Conservation (phyloP, 2,888 invertebrate species). For the Thecophora atra region DNA sequence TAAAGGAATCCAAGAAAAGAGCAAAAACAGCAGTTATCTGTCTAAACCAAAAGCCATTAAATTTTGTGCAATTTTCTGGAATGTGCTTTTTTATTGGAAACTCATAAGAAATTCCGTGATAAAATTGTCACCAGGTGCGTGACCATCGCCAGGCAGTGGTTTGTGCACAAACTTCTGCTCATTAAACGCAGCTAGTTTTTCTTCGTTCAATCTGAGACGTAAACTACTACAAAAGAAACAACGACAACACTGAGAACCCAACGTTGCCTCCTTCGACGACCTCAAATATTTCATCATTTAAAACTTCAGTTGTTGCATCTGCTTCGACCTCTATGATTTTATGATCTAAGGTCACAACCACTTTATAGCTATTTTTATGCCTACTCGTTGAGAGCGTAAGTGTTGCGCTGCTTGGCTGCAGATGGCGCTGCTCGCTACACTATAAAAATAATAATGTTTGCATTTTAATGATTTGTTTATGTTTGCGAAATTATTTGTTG, state of each 20-base stretch:
- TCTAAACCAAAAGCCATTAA: too few relatives aligned
- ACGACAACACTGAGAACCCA: background rate
- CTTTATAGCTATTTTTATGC: slow-evolving; percentile 25
- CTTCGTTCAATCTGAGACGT: background rate
- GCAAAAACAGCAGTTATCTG: background rate
- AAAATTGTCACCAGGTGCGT: slow-evolving; percentile 33
- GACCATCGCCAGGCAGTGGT: slow-evolving; percentile 17
- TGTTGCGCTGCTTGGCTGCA: slow-evolving; percentile 22
- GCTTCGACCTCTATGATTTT: slow-evolving; percentile 7
- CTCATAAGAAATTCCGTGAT: too few relatives aligned
- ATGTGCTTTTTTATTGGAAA: background rate
- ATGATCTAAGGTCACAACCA: slow-evolving; percentile 42
- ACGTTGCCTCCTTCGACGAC: too few relatives aligned
- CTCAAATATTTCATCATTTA: too few relatives aligned
- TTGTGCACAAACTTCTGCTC: slow-evolving; percentile 20
- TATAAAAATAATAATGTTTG: slow-evolving; percentile 30
- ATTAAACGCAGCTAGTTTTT: slow-evolving; percentile 23
- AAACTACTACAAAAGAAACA: background rate
- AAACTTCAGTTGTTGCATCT: too few relatives aligned
- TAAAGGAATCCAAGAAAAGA: too few relatives aligned
- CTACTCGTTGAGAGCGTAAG: background rate
- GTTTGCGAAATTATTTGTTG: slow-evolving; percentile 25
- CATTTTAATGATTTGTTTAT: slow-evolving; percentile 34
- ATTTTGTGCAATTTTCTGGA: too few relatives aligned
- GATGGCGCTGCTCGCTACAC: slow-evolving; percentile 38